phyloP scores from a whole-genome alignment of 1,140 invertebrate genomes.

The Bacillus rossius region DNA sequence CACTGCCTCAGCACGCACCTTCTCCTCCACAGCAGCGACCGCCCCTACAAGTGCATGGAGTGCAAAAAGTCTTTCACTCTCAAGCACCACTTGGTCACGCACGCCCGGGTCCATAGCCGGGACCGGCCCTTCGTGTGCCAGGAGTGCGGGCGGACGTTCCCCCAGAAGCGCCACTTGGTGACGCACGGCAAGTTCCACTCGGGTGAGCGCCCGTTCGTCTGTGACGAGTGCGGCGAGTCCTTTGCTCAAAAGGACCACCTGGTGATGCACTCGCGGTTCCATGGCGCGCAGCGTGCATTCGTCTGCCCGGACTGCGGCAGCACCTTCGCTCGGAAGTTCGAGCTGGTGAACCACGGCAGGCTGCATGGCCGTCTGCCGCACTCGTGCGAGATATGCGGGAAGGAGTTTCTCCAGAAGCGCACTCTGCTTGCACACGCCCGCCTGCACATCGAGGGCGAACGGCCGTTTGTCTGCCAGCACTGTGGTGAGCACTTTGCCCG shows the following conservation, averaged over 20 bases:
- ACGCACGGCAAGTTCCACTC: constrained; percentile 84
- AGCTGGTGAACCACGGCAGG: constrained; percentile 74
- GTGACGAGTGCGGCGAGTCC: constrained; percentile 80
- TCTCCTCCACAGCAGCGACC: constrained; percentile 69
- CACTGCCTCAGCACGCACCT: constrained; percentile 78
- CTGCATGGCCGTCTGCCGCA: constrained; percentile 75
- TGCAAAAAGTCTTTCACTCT: constrained; percentile 84
- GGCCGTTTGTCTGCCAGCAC: constrained; percentile 50
- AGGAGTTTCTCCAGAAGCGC: constrained; percentile 77
- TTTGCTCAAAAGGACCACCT: constrained; percentile 78
- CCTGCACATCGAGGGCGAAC: constrained; percentile 22
- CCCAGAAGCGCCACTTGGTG: constrained; percentile 72
- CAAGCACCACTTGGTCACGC: constrained; percentile 62
- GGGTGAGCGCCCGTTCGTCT: constrained; percentile 79
- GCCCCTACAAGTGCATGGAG: constrained; percentile 74
- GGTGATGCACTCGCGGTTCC: constrained; percentile 65
- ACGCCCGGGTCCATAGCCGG: constrained; percentile 54
- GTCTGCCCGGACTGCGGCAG: constrained; percentile 77
- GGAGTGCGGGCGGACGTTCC: constrained; percentile 75
- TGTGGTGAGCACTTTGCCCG: constrained; percentile 70
- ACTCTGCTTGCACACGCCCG: constrained; percentile 72
- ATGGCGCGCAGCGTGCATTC: constrained; percentile 74
- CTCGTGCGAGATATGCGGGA: constrained; percentile 71
- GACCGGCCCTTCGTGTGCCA: constrained; percentile 75
- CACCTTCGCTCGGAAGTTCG: constrained; percentile 76